phyloP scores from a whole-genome alignment of 1,140 invertebrate species.

The Anoplolepis gracilipes region DNA sequence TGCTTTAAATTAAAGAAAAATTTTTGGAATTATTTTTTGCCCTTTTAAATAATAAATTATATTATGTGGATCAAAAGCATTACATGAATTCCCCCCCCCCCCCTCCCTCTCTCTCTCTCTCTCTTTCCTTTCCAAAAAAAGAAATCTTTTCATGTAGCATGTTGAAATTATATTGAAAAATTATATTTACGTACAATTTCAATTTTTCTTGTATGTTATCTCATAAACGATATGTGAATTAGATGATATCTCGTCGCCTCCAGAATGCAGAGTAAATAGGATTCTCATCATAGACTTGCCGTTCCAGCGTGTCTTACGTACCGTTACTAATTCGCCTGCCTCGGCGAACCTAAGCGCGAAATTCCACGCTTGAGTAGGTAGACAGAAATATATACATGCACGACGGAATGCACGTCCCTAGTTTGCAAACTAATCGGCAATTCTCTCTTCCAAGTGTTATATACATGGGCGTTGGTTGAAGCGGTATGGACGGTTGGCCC shows the following conservation, averaged over 20 bases:
- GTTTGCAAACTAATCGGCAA: constrained; percentile 82
- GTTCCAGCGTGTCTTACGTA: constrained; percentile 44
- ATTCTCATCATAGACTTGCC: constrained; percentile 51
- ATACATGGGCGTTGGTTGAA: constrained; percentile 79
- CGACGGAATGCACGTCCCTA: constrained; percentile 74
- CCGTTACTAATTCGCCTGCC: constrained; percentile 58
- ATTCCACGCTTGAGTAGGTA: constrained; percentile 69
- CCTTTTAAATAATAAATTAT: neutral
- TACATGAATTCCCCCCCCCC: neutral
- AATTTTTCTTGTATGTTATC: constrained; percentile 2
- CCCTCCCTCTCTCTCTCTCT: neutral
- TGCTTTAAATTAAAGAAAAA: neutral
- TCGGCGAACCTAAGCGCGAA: constrained; percentile 69
- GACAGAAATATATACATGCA: constrained; percentile 60
- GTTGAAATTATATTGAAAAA: neutral
- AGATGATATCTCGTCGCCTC: neutral
- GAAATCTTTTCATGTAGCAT: neutral
- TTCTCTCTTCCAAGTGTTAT: constrained; percentile 81
- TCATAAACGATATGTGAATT: neutral
- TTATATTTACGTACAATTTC: neutral
- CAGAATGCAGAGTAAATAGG: neutral
- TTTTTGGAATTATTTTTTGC: neutral
- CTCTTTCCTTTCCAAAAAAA: neutral
- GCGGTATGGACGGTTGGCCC: constrained; percentile 79
- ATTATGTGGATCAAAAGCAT: neutral